A percentile compares a stretch with the other conserved stretches of the same genome.
phyloP scores from a whole-genome alignment of 2,888 invertebrate species.

The Mellilla xanthometata region DNA sequence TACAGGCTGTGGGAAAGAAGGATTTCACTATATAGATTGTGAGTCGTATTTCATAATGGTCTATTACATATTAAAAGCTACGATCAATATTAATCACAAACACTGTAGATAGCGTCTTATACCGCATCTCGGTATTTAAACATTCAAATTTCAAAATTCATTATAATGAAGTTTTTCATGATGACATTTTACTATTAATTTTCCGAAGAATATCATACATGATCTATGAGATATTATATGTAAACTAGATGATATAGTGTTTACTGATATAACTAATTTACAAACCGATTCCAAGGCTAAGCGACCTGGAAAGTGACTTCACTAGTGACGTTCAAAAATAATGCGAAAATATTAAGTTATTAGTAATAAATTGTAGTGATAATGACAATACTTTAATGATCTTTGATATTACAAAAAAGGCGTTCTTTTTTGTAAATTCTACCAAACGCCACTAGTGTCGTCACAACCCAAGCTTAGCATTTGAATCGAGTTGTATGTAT shows the following conservation, averaged over 20 bases:
- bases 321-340: too few relatives aligned
- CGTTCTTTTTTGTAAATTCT: too few relatives aligned
- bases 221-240: conserved; percentile 18
- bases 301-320: too few relatives aligned
- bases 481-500: too few relatives aligned
- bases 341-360: too few relatives aligned
- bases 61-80: conserved; percentile 34
- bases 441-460: too few relatives aligned
- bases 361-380: too few relatives aligned
- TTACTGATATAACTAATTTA: too few relatives aligned
- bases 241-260: conserved; percentile 26
- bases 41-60: conserved; percentile 27
- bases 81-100: conserved; percentile 32
- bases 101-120: conserved; percentile 29
- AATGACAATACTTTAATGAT: too few relatives aligned
- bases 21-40: conserved; percentile 22
- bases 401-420: too few relatives aligned
- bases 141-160: conserved; percentile 30
- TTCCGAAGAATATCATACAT: conserved; percentile 22
- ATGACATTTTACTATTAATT: conserved; percentile 25
- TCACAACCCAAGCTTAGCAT: too few relatives aligned
- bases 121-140: conserved; percentile 32
- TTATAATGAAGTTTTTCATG: conserved; percentile 19
- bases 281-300: too few relatives aligned
- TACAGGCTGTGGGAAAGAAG: conserved; percentile 24